phyloP scores from a whole-genome alignment of 2,888 invertebrate genomes.

The Andricus quercusramuli region DNA sequence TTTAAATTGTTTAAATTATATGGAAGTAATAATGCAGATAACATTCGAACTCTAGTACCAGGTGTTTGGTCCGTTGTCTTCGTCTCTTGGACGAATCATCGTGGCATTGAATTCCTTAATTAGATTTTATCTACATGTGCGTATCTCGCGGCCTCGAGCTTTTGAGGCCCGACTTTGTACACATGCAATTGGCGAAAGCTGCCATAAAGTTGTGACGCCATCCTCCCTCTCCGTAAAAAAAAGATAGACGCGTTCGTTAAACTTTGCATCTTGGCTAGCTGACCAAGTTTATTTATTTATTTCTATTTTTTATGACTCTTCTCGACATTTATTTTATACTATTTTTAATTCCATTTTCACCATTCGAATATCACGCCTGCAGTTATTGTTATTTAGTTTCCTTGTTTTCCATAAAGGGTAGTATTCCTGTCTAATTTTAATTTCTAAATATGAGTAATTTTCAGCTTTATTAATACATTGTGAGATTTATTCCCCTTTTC shows the following conservation, averaged over 20 bases:
- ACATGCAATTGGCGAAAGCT: constrained; percentile 26
- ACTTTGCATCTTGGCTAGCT: constrained; percentile 29
- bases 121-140: constrained; percentile 53
- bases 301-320: constrained; percentile 1
- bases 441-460: neutral
- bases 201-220: neutral
- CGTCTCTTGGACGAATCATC: constrained; percentile 24
- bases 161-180: constrained; percentile 10
- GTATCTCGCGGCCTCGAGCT: constrained; percentile 24
- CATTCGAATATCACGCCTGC: neutral
- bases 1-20: neutral
- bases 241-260: constrained; percentile 31
- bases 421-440: too few relatives aligned
- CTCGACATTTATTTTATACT: neutral
- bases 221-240: neutral
- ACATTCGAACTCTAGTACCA: neutral
- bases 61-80: constrained; percentile 5
- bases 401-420: too few relatives aligned
- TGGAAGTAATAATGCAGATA: neutral
- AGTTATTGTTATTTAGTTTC: too few relatives aligned
- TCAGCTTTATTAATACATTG: neutral
- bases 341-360: neutral
- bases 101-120: constrained; percentile 67
- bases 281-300: constrained; percentile 13
- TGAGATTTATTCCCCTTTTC: neutral